Base-by-base conservation (phyloP, 2,113 vertebrate species). In the Vireo altiloquus region DNA sequence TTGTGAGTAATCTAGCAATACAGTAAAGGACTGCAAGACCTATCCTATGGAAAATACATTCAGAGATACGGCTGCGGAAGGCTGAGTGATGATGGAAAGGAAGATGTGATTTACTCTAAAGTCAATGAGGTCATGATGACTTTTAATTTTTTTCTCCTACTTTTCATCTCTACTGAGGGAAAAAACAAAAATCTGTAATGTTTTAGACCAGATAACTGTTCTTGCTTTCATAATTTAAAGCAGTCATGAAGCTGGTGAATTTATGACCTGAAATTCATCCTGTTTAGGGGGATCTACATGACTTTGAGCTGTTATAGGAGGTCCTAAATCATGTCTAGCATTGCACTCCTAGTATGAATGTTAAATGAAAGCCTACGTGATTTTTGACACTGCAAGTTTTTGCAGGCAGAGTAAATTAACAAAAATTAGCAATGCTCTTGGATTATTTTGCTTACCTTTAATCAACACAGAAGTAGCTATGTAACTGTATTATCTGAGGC, bases 141-240 rank as follows among this genome's bases (percentile, higher is more conserved):
- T 57, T 68, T 13, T 37, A 0, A 24, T 50, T 42, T 56, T 46
- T 81, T 50, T 7, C 5, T 70, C 15, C 2, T 0, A 0, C 10
- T 50, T 71, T 14, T 30, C 6, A 6, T 66, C 5, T 69, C 13
- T 46, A 2, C 7, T n/a, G 22, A 71, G n/a, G 20, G 12, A 57
- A 80, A 81, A 25, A 25, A n/a, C 31, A 46, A 76, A 75, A 59
- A 24, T 56, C 13, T 23, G 5, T 25, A 64, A 23, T 21, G 15
- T 6, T 86, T 54, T 66, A 59, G 39, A 31, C 8, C 9, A 65
- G 28, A 22, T 31, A 50, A 13, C 11, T 24, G 4, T 20, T 76
- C 42, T 68, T 59, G 4, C 20, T 65, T 70, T 76, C 33, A 50
- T 40, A 66, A 75, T 44, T 92, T 66, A 57, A 80, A 65, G 11